Conservation (phyloP, 1,140 invertebrate species). For the Anastrepha obliqua region DNA sequence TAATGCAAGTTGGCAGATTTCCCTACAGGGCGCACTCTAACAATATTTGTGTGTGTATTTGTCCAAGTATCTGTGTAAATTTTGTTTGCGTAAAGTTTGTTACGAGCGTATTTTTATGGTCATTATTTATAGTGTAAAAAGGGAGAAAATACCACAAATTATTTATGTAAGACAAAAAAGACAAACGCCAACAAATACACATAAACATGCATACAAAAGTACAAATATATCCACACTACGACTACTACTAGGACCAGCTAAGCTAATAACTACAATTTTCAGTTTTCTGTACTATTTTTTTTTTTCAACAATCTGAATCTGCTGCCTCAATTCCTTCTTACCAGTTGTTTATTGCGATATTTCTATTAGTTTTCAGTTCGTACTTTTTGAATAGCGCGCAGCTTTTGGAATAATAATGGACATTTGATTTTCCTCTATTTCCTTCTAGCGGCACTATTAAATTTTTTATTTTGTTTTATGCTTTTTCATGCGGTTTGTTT, state of each 20-base stretch:
- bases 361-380: neutral
- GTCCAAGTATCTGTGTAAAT: neutral
- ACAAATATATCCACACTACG: no score
- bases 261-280: no score
- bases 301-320: no score
- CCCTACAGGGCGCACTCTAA: no score
- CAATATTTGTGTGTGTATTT: neutral
- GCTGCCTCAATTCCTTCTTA: no score
- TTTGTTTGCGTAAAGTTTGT: constrained; percentile 26
- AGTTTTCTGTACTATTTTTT: no score
- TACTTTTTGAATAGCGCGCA: neutral
- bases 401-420: neutral
- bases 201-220: neutral
- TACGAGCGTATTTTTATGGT: neutral
- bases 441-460: neutral
- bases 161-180: neutral
- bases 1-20: no score
- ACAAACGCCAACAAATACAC: neutral
- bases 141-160: neutral
- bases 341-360: no score
- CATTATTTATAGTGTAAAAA: constrained; percentile 1
- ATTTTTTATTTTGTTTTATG: neutral
- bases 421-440: neutral
- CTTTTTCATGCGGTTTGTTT: no score
- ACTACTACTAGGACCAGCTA: no score